Evolutionary conservation across 2,797 vertebrate genomes (phyloP).

Genomic region (Bradypodion ventrale): DNA sequence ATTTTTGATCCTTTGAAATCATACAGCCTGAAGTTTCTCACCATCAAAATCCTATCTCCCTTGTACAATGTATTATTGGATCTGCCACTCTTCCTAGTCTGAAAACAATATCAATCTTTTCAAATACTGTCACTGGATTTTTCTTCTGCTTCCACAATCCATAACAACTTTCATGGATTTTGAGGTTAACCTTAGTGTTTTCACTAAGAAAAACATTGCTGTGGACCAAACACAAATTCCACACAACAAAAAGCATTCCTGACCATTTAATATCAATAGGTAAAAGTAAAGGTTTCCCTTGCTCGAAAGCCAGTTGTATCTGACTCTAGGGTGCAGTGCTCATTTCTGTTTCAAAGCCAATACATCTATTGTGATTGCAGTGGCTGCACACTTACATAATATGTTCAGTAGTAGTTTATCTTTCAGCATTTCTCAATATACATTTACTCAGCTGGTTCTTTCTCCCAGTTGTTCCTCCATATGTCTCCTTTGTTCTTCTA

Average conservation of each 20-base stretch:
- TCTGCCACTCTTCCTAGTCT: neutral
- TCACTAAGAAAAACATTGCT: neutral
- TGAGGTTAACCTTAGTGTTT: conserved; percentile 18
- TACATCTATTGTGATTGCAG: neutral
- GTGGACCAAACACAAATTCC: neutral
- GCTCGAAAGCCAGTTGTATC: too few relatives aligned
- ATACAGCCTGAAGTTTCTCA: conserved; percentile 12
- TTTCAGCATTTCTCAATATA: neutral
- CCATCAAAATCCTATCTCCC: neutral
- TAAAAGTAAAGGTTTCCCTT: too few relatives aligned
- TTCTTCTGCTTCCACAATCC: neutral
- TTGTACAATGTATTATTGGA: conserved; percentile 14
- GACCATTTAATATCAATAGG: neutral
- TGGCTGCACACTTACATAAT: neutral
- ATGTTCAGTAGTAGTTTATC: neutral
- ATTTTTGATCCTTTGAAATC: conserved; percentile 23
- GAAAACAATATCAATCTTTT: conserved; percentile 13
- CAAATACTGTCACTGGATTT: neutral
- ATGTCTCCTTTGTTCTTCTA: neutral
- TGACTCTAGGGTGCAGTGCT: too few relatives aligned
- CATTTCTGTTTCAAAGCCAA: too few relatives aligned
- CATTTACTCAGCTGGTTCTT: neutral
- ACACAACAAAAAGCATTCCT: neutral
- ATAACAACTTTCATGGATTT: neutral
- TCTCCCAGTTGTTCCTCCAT: too few relatives aligned